Evolutionary conservation across 2,888 invertebrate genomes (phyloP), one percentile per base, ranked within the genome.

Genomic region (Limnephilus lunatus): DNA sequence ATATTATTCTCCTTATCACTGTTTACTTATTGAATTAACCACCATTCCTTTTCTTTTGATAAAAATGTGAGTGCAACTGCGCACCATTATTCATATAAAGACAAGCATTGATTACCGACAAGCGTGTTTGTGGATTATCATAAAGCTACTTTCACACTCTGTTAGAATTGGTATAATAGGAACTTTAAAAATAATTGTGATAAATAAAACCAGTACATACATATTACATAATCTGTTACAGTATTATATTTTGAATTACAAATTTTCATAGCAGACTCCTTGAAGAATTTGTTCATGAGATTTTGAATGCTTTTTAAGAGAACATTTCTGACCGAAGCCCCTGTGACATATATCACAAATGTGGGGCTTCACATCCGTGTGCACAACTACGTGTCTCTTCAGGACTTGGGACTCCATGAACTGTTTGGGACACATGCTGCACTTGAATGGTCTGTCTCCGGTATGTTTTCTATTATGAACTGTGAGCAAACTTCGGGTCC

Each of bases 391-490:
- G 87, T 93, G 93, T 1, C 92, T 88, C 19, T 92, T 93, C n/a
- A 93, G 88, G 44, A 92, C 90, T 90, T 93, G 92, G 25, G 93
- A 92, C 25, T 92, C 91, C 88, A 87, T 91, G 39, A 93, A 93
- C 15, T 90, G 87, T 81, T 93, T 93, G 1, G 82, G 86, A 90
- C 93, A 93, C n/a, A 92, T 81, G 53, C 91, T n/a, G 80, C 93
- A 93, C 39, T 93, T 93, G 30, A 91, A 93, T 9, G 92, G 92
- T 39, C 90, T 68, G 68, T 92, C 92, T 39, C 93, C 93, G 5
- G 92, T 90, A 68, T 92, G 92, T 11, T 68, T 88, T 87, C 92
- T 85, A 39, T 85, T 92, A 88, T 93, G 92, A 7, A 90, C 82
- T 12, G 81, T 48, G 9, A 92, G 90, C 19, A 92, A 87, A 68